Evolutionary conservation across 1,140 invertebrate genomes (phyloP).

Genomic region (Musca vetustissima): DNA sequence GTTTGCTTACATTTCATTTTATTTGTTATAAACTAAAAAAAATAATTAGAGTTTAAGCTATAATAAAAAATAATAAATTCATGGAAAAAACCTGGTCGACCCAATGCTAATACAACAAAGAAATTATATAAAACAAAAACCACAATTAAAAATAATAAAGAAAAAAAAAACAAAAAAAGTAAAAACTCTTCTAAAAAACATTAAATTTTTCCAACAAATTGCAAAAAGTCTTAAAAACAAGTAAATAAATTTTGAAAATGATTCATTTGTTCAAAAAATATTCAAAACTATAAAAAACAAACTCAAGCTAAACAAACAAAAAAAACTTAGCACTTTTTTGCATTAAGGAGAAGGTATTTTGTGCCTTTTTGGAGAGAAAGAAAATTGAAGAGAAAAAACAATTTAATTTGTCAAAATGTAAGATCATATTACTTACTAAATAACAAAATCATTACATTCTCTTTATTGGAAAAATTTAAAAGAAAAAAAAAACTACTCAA

Average conservation of each 20-base stretch:
- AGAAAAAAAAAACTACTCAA: background rate
- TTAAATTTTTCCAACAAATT: constrained; percentile 16
- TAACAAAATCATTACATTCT: background rate
- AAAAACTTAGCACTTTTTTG: background rate
- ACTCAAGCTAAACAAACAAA: background rate
- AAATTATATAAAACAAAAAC: background rate
- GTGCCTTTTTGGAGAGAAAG: constrained; percentile 24
- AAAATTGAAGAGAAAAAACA: background rate
- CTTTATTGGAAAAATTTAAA: constrained; percentile 13
- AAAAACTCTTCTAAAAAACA: background rate
- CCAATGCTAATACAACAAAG: background rate
- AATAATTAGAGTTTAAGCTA: background rate
- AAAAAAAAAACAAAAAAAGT: constrained; percentile 15
- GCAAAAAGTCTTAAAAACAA: constrained; percentile 3
- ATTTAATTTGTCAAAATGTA: background rate
- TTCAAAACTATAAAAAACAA: constrained; percentile 1
- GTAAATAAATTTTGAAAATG: background rate
- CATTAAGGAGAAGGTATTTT: constrained; percentile 20
- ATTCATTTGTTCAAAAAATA: background rate
- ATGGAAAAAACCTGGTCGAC: too few relatives aligned
- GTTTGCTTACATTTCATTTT: background rate
- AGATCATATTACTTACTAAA: background rate
- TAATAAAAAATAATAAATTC: background rate
- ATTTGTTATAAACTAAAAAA: background rate
- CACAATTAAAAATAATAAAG: constrained; percentile 7